Evolutionary conservation across 2,888 invertebrate genomes (phyloP).

Genomic region (Hypena proboscidalis): DNA sequence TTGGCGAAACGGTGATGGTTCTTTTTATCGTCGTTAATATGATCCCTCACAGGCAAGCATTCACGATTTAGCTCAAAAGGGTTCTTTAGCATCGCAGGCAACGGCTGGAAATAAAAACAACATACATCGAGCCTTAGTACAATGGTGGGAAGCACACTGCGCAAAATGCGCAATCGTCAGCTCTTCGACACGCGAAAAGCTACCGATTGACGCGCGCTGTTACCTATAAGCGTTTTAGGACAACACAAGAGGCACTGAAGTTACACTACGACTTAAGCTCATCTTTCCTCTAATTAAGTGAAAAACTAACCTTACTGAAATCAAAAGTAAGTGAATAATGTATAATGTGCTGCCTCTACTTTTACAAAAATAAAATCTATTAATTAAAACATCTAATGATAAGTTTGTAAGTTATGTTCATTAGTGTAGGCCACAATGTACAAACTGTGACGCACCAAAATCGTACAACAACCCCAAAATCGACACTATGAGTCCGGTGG

Average conservation of each 20-base stretch:
- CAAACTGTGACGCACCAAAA: slow-evolving; percentile 63
- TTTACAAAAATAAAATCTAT: slow-evolving; percentile 36
- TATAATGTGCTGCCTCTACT: slow-evolving; percentile 55
- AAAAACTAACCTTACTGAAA: slow-evolving; percentile 49
- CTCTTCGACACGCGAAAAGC: slow-evolving; percentile 62
- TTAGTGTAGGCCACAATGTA: slow-evolving; percentile 62
- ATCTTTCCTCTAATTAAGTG: slow-evolving; percentile 41
- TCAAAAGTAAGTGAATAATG: slow-evolving; percentile 50
- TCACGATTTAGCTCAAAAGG: slow-evolving; percentile 85
- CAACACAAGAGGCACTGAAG: slow-evolving; percentile 56
- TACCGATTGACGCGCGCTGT: slow-evolving; percentile 63
- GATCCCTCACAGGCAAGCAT: slow-evolving; percentile 85
- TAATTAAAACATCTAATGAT: slow-evolving; percentile 36
- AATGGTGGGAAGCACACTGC: slow-evolving; percentile 70
- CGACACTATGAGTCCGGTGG: slow-evolving; percentile 67
- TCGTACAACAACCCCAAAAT: slow-evolving; percentile 57
- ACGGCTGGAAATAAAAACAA: slow-evolving; percentile 86
- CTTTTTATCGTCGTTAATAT: slow-evolving; percentile 83
- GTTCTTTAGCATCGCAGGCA: slow-evolving; percentile 85
- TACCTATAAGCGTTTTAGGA: slow-evolving; percentile 77
- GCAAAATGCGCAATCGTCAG: slow-evolving; percentile 66
- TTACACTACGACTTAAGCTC: slow-evolving; percentile 39
- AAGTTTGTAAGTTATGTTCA: slow-evolving; percentile 43
- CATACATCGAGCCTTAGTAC: slow-evolving; percentile 85
- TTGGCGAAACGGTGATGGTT: slow-evolving; percentile 82